These are phyloP conservation scores for Chrosomus eos DNA, from an alignment of 2,797 vertebrate species.

Conservation along the genomic window DNA sequence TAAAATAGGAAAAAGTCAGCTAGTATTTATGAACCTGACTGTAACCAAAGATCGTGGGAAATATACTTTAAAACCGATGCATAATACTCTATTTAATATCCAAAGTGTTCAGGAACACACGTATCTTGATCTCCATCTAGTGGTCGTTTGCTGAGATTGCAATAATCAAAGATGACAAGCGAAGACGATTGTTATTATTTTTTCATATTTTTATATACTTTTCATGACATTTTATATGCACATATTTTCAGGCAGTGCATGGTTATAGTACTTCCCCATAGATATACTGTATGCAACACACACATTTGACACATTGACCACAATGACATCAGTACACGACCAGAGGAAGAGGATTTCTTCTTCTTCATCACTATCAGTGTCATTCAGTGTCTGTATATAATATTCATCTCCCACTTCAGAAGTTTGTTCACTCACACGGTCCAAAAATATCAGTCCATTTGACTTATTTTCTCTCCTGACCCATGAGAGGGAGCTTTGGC, in stretches of 20 bases:
- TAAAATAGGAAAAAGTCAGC: not conserved
- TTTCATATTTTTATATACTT: constrained; percentile 65
- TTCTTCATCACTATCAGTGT: constrained; percentile 60
- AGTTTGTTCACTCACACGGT: not conserved
- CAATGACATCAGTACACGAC: constrained; percentile 71
- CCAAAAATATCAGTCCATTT: not conserved
- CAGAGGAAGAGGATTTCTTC: constrained; percentile 66
- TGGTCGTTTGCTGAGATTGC: not conserved
- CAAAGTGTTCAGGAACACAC: not conserved
- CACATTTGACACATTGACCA: constrained; percentile 75
- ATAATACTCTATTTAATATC: not conserved
- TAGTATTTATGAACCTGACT: not conserved
- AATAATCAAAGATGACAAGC: too few species aligned
- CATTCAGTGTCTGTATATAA: constrained; percentile 69
- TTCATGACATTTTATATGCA: constrained; percentile 75
- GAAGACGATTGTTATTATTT: constrained; percentile 66
- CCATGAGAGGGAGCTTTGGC: constrained; percentile 4
- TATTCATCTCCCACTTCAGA: not conserved
- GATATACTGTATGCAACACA: constrained; percentile 72
- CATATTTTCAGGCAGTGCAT: constrained; percentile 78
- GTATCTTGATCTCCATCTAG: constrained; percentile 26
- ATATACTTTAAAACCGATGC: not conserved
- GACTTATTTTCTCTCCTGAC: not conserved
- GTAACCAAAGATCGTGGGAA: not conserved
- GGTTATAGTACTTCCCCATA: constrained; percentile 66